phyloP scores from a whole-genome alignment of 92 coral and sea anemone species.

The Porites divaricata region DNA sequence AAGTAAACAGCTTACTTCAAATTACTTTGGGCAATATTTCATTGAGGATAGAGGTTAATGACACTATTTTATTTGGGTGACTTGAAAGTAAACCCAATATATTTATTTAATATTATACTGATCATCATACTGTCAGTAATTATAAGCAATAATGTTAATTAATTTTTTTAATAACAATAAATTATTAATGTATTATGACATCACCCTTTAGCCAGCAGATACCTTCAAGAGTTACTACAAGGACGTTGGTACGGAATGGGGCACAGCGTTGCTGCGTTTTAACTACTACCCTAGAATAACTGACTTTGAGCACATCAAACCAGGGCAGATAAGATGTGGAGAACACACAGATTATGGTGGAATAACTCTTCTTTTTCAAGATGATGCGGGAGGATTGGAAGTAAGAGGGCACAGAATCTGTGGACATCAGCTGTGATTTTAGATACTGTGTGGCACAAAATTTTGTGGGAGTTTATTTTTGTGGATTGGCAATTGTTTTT shows the following conservation, averaged over 20 bases:
- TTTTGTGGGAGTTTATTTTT: too few species aligned
- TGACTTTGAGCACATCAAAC: constrained; percentile 47
- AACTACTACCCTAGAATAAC: constrained; percentile 73
- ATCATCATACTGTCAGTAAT: too few species aligned
- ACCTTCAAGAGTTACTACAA: constrained; percentile 39
- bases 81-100: too few species aligned
- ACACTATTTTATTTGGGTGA: too few species aligned
- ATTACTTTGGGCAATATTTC: too few species aligned
- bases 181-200: too few species aligned
- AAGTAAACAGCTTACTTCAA: too few species aligned
- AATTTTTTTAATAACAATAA: neutral
- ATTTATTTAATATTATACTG: too few species aligned
- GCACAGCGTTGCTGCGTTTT: constrained; percentile 66
- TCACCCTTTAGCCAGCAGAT: constrained; percentile 56
- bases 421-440: too few species aligned
- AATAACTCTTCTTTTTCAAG: constrained; percentile 85
- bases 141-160: neutral
- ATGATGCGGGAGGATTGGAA: constrained; percentile 88
- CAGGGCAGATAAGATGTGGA: constrained; percentile 85
- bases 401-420: constrained; percentile 11
- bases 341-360: constrained; percentile 90
- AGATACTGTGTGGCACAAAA: too few species aligned
- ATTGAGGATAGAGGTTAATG: too few species aligned
- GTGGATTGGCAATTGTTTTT: too few species aligned
- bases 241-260: constrained; percentile 54